Percentiles rank a stretch among this genome's conserved stretches.
phyloP scores from a whole-genome alignment of 1,140 invertebrate species.

The Bombyx mandarina region DNA sequence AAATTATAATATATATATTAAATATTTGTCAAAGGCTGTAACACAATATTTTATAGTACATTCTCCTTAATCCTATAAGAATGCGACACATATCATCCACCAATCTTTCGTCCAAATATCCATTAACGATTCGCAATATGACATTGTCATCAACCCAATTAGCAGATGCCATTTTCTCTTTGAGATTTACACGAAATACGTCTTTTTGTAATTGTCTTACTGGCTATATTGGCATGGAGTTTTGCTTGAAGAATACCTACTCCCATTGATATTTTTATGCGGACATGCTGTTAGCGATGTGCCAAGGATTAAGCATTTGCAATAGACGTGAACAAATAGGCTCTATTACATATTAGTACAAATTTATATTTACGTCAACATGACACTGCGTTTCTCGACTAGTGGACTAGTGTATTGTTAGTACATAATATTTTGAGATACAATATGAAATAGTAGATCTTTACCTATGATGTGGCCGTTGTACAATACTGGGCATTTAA shows the following conservation, averaged over 20 bases:
- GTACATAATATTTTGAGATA: not conserved
- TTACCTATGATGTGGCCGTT: too few species aligned
- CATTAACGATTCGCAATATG: too few species aligned
- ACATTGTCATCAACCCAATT: slow-evolving; percentile 11
- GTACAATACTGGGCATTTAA: too few species aligned
- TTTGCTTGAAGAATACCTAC: slow-evolving; percentile 8
- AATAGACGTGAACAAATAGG: slow-evolving; percentile 61
- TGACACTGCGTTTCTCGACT: slow-evolving; percentile 16
- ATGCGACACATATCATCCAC: too few species aligned
- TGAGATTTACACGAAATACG: too few species aligned
- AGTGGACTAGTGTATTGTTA: slow-evolving; percentile 5
- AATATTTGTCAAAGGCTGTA: too few species aligned
- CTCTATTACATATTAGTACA: slow-evolving; percentile 52
- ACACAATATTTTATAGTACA: too few species aligned
- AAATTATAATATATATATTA: too few species aligned
- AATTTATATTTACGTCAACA: slow-evolving; percentile 56
- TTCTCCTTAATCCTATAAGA: too few species aligned
- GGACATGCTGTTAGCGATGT: slow-evolving; percentile 55
- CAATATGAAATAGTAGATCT: not conserved
- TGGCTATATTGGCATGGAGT: slow-evolving; percentile 3
- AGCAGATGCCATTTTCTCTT: not conserved
- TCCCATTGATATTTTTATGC: slow-evolving; percentile 49
- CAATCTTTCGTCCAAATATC: too few species aligned
- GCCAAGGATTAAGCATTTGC: slow-evolving; percentile 61
- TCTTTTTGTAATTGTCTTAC: not conserved